These are phyloP conservation scores for Protosalanx chinensis DNA, from an alignment of 2,797 vertebrate species.

Conservation along the genomic window DNA sequence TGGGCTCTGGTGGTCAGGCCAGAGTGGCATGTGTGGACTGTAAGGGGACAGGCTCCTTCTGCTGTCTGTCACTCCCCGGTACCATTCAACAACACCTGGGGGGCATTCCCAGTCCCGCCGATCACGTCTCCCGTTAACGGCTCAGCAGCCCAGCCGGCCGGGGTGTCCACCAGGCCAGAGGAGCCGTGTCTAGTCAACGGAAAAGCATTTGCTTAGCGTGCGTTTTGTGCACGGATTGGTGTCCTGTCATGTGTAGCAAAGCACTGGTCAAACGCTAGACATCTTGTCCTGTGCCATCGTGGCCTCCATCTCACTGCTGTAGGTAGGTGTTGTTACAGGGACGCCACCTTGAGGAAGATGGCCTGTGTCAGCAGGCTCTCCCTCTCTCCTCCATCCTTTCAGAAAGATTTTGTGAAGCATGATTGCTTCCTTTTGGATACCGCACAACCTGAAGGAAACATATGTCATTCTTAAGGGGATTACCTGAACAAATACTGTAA, in stretches of 20 bases:
- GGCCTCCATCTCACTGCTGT: not conserved
- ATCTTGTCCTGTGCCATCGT: not conserved
- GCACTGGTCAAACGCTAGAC: not conserved
- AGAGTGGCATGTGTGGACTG: conserved; percentile 71
- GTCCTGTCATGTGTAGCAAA: not conserved
- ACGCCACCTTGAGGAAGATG: not conserved
- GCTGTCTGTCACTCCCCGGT: conserved; percentile 83
- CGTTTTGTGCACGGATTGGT: not conserved
- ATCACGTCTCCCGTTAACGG: conserved; percentile 63
- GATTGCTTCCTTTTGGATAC: not conserved
- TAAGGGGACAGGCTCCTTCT: conserved; percentile 77
- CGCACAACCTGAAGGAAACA: not conserved
- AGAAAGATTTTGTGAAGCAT: not conserved
- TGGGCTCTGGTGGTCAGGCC: conserved; percentile 74
- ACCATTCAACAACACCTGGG: conserved; percentile 77
- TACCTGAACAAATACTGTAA: not conserved
- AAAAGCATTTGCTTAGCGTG: not conserved
- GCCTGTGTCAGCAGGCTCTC: not conserved
- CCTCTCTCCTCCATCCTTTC: not conserved
- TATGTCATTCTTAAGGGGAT: not conserved
- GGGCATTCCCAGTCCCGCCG: conserved; percentile 75
- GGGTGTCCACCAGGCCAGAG: conserved; percentile 66
- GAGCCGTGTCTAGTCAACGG: conserved; percentile 13
- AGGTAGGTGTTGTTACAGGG: not conserved
- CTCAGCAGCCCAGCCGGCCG: conserved; percentile 17